These are phyloP conservation scores for Mastomys coucha DNA, from an alignment of 2,113 vertebrate genomes.

Conservation along the genomic window DNA sequence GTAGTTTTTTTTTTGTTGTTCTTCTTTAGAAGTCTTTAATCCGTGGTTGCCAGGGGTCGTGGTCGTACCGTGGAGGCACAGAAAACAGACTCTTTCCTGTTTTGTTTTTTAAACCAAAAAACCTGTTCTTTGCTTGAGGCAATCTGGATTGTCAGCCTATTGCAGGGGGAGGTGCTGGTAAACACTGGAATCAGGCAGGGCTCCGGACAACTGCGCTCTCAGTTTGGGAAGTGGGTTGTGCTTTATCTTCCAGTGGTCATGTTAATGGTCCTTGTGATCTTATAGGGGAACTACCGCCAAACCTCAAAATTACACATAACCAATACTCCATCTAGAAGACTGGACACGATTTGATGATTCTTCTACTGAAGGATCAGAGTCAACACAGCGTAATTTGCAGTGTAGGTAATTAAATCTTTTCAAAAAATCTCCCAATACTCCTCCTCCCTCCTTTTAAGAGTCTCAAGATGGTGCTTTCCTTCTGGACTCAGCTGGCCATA, in stretches of 20 bases:
- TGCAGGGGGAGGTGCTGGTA: neutral
- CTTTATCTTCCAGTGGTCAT: neutral
- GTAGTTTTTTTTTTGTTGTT: neutral
- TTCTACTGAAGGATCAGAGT: conserved; percentile 8
- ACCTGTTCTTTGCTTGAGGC: conserved; percentile 25
- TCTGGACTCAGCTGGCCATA: conserved; percentile 19
- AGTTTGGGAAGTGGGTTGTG: neutral
- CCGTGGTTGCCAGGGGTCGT: conserved; percentile 18
- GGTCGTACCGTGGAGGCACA: neutral
- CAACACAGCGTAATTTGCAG: conserved; percentile 35
- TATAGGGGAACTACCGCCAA: neutral
- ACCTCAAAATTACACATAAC: neutral
- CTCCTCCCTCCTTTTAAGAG: neutral
- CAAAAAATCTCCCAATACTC: neutral
- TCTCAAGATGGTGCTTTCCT: neutral
- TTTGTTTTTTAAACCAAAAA: neutral
- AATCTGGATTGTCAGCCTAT: neutral
- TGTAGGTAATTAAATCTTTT: neutral
- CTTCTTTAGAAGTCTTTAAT: neutral
- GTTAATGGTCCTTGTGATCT: conserved; percentile 6
- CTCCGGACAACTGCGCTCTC: neutral
- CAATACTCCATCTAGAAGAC: neutral
- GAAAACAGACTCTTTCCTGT: conserved; percentile 31
- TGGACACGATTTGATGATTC: neutral
- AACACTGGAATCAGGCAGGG: neutral